phyloP scores from a whole-genome alignment of 1,140 invertebrate species.

The Trichonephila clavipes region DNA sequence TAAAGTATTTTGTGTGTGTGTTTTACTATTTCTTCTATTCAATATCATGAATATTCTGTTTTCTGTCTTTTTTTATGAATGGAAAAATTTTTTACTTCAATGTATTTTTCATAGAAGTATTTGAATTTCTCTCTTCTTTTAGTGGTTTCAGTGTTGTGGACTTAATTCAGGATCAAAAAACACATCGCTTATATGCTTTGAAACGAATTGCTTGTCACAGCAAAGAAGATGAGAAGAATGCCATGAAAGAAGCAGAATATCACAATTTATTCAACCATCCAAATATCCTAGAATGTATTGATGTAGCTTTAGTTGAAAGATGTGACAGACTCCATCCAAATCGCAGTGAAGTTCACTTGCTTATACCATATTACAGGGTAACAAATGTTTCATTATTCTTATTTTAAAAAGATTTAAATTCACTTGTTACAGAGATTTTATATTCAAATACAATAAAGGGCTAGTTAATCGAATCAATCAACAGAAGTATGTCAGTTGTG shows the following conservation, averaged over 20 bases:
- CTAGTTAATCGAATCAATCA: too few species aligned
- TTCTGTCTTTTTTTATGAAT: too few species aligned
- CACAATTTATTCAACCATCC: conserved; percentile 87
- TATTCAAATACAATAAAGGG: too few species aligned
- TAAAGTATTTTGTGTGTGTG: too few species aligned
- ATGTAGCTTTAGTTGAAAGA: conserved; percentile 85
- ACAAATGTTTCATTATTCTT: conserved; percentile 38
- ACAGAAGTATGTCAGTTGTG: too few species aligned
- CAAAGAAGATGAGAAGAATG: conserved; percentile 88
- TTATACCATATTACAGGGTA: conserved; percentile 90
- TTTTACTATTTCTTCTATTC: too few species aligned
- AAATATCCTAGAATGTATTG: conserved; percentile 89
- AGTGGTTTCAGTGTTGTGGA: conserved; percentile 93
- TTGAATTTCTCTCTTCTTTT: conserved; percentile 77
- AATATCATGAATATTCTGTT: too few species aligned
- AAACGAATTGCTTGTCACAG: conserved; percentile 92
- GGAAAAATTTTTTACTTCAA: not conserved
- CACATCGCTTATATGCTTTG: conserved; percentile 87
- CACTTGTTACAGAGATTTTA: too few species aligned
- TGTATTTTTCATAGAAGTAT: not conserved
- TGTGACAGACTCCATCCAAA: conserved; percentile 86
- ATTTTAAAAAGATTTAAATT: not conserved
- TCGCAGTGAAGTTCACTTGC: conserved; percentile 87
- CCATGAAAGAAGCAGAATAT: conserved; percentile 88
- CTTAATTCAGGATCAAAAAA: conserved; percentile 88